phyloP scores from a whole-genome alignment of 2,888 invertebrate genomes.

The Drosophila hamatofila region DNA sequence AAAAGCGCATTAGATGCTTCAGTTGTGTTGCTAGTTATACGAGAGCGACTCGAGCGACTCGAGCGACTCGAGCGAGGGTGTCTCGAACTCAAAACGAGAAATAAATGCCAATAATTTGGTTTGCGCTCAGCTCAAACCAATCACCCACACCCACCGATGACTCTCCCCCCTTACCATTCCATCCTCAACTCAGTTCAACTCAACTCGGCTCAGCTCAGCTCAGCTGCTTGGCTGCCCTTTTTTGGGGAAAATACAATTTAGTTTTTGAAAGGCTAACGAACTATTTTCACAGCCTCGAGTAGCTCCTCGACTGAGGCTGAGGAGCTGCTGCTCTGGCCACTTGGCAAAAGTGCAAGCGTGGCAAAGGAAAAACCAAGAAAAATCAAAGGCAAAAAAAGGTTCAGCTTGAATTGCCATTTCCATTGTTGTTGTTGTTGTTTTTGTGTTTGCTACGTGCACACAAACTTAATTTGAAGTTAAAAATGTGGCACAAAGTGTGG shows the following conservation, averaged over 20 bases:
- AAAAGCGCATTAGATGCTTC: slow-evolving; percentile 78
- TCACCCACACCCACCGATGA: slow-evolving; percentile 74
- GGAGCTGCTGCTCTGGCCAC: slow-evolving; percentile 42
- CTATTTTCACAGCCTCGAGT: slow-evolving; percentile 74
- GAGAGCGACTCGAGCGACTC: background rate
- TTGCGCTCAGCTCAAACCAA: slow-evolving; percentile 69
- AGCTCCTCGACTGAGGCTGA: slow-evolving; percentile 20
- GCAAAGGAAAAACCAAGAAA: slow-evolving; percentile 60
- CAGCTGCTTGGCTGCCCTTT: slow-evolving; percentile 66
- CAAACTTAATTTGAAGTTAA: slow-evolving; percentile 79
- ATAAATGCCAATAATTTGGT: slow-evolving; percentile 81
- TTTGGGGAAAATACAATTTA: slow-evolving; percentile 75
- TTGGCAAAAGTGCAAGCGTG: slow-evolving; percentile 73
- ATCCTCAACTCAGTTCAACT: background rate
- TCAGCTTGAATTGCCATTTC: slow-evolving; percentile 25
- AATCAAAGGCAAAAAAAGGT: slow-evolving; percentile 71
- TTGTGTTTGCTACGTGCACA: slow-evolving; percentile 79
- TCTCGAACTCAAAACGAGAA: slow-evolving; percentile 76
- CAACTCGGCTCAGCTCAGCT: background rate
- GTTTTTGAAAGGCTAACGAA: slow-evolving; percentile 78
- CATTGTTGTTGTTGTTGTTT: slow-evolving; percentile 41
- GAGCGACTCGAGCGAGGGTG: background rate
- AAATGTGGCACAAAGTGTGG: slow-evolving; percentile 72
- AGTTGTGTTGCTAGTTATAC: slow-evolving; percentile 45
- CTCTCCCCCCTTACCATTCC: background rate